A percentile compares a stretch with the other conserved stretches of the same genome.
These are phyloP conservation scores for Congeria kusceri DNA, from an alignment of 2,888 invertebrate species.

Conservation along the genomic window DNA sequence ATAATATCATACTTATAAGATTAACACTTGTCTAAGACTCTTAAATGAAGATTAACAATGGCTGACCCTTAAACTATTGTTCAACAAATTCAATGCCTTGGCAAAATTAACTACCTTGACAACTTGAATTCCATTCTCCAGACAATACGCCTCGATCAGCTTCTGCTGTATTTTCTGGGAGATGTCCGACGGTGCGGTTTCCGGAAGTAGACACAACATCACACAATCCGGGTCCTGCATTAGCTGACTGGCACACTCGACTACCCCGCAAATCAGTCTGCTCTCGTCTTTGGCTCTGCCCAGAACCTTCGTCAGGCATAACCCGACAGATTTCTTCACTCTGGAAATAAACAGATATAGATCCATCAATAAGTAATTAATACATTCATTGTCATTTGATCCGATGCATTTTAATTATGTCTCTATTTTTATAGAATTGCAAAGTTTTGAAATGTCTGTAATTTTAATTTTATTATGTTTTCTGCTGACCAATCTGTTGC, in stretches of 20 bases:
- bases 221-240: slow-evolving; percentile 79
- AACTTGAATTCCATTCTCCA: slow-evolving; percentile 81
- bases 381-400: no score
- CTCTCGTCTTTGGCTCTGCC: slow-evolving; percentile 42
- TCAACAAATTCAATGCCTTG: no score
- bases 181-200: slow-evolving; percentile 72
- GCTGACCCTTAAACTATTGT: no score
- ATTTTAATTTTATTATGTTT: no score
- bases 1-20: no score
- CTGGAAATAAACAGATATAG: slow-evolving; percentile 27
- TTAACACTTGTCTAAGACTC: no score
- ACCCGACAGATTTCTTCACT: slow-evolving; percentile 24
- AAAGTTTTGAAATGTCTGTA: no score
- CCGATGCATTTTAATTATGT: no score
- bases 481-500: no score
- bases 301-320: slow-evolving; percentile 40
- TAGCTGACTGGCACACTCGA: slow-evolving; percentile 79
- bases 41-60: no score
- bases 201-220: slow-evolving; percentile 81
- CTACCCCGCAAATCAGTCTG: slow-evolving; percentile 74
- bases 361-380: no score
- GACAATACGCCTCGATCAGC: slow-evolving; percentile 83
- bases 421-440: no score
- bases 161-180: slow-evolving; percentile 82
- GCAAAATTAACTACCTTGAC: slow-evolving; percentile 81